Conservation (phyloP, 2,888 invertebrate species). For the Morpho achilles region DNA sequence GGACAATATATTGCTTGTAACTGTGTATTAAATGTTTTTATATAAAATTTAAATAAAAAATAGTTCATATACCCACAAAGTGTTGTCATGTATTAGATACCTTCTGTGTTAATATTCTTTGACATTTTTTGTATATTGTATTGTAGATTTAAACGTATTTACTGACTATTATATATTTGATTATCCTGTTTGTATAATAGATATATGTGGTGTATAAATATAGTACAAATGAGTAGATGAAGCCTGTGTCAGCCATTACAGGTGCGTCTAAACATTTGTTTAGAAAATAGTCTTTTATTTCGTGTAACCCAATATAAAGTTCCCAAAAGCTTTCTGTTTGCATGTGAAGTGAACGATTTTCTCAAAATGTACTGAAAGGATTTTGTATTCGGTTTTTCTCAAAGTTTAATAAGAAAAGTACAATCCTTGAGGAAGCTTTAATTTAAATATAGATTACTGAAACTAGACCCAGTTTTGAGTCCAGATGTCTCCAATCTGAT, state of each 20-base stretch:
- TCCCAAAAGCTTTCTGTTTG: too few relatives aligned
- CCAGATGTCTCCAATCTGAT: too few relatives aligned
- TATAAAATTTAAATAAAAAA: slow-evolving; percentile 52
- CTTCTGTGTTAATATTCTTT: slow-evolving; percentile 10
- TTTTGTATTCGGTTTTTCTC: too few relatives aligned
- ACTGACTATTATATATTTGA: slow-evolving; percentile 17
- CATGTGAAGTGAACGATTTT: too few relatives aligned
- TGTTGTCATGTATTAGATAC: slow-evolving; percentile 16
- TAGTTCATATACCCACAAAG: slow-evolving; percentile 69
- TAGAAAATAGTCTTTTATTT: slow-evolving; percentile 39
- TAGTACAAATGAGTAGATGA: slow-evolving; percentile 53
- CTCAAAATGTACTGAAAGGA: too few relatives aligned
- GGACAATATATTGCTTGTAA: neutral
- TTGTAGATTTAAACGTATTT: neutral
- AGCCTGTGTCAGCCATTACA: slow-evolving; percentile 72
- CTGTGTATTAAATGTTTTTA: slow-evolving; percentile 56
- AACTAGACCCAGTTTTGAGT: too few relatives aligned
- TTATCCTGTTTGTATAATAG: slow-evolving; percentile 28
- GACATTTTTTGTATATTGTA: slow-evolving; percentile 8
- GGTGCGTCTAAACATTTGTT: slow-evolving; percentile 60
- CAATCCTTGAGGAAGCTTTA: too few relatives aligned
- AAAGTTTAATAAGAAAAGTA: too few relatives aligned
- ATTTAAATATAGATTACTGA: too few relatives aligned
- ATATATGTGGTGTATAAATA: slow-evolving; percentile 36
- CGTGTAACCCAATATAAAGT: neutral